Evolutionary conservation across 2,888 invertebrate species (phyloP).

Genomic region (Sussaba pulchella): DNA sequence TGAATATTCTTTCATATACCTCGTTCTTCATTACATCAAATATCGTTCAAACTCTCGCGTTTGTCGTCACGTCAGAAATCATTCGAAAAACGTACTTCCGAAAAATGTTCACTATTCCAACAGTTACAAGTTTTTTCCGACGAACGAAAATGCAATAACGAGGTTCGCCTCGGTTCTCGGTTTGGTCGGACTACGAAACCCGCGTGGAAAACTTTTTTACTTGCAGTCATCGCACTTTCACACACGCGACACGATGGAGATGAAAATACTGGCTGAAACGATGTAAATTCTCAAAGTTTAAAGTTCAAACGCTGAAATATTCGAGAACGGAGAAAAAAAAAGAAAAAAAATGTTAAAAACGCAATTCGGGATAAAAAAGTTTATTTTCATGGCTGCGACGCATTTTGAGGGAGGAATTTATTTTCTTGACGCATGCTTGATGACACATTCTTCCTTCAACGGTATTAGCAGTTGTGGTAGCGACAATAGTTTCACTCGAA

Average conservation of each 20-base stretch:
- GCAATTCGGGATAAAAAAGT: constrained; percentile 4
- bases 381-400: neutral
- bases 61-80: neutral
- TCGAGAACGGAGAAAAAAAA: constrained; percentile 8
- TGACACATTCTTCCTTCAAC: neutral
- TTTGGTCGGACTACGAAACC: neutral
- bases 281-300: neutral
- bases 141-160: constrained; percentile 2
- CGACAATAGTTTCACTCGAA: too few species aligned
- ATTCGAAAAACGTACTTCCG: neutral
- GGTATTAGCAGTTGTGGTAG: too few species aligned
- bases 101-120: neutral
- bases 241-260: too few species aligned
- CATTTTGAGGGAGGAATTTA: neutral
- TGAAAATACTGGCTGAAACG: constrained; percentile 2
- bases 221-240: neutral
- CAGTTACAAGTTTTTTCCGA: neutral
- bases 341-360: too few species aligned
- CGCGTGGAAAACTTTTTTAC: constrained; percentile 15
- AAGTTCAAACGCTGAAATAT: neutral
- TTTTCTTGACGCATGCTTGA: neutral
- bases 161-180: neutral
- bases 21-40: too few species aligned
- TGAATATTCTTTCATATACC: too few species aligned
- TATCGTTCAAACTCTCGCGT: too few species aligned